phyloP scores from a whole-genome alignment of 2,113 vertebrate species.

The Psophia crepitans region DNA sequence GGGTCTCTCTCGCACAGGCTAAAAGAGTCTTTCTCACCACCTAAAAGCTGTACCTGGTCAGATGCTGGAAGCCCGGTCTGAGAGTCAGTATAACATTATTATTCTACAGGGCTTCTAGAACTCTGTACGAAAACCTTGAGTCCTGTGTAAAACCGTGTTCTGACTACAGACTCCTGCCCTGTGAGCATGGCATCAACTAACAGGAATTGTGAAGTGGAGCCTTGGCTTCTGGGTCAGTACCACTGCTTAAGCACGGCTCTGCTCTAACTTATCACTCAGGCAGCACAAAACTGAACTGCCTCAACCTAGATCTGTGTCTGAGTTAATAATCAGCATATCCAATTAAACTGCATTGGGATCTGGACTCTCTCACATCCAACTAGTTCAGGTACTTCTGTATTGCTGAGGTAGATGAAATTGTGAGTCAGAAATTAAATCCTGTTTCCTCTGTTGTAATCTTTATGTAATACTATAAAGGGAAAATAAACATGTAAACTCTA shows the following conservation, averaged over 20 bases:
- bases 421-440: constrained; percentile 7
- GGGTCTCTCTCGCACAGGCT: neutral
- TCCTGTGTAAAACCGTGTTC: neutral
- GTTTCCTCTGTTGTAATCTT: neutral
- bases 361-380: neutral
- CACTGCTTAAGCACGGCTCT: neutral
- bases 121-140: neutral
- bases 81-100: neutral
- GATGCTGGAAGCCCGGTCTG: neutral
- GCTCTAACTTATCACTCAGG: neutral
- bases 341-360: neutral
- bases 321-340: neutral
- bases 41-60: neutral
- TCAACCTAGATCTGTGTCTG: neutral
- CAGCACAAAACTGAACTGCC: neutral
- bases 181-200: neutral
- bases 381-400: neutral
- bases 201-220: neutral
- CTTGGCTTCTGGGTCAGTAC: neutral
- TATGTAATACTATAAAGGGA: neutral
- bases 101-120: neutral
- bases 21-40: neutral
- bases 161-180: neutral
- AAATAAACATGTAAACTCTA: neutral
- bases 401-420: neutral